These are phyloP conservation scores for Microctenopoma steveboyesi DNA, from an alignment of 2,797 vertebrate species.

Conservation along the genomic window DNA sequence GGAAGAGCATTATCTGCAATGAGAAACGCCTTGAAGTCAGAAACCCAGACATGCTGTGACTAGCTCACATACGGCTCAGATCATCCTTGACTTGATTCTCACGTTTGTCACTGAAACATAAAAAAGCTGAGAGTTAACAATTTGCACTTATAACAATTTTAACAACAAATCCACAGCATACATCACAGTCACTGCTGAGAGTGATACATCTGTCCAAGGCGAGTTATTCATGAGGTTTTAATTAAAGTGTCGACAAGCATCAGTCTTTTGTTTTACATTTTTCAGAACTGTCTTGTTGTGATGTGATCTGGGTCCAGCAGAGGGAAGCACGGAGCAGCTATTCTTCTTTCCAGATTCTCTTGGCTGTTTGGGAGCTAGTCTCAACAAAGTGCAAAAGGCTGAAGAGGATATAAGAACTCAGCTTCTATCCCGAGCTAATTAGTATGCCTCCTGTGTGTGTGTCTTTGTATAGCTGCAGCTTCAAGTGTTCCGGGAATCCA, in stretches of 20 bases:
- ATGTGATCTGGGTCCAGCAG: conserved; percentile 50
- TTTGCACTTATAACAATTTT: background rate
- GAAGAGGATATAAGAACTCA: conserved; percentile 19
- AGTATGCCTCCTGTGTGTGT: conserved; percentile 33
- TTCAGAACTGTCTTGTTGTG: background rate
- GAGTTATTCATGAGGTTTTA: no score
- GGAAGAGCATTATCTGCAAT: background rate
- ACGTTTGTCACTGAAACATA: background rate
- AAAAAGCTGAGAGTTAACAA: background rate
- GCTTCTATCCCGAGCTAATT: conserved; percentile 7
- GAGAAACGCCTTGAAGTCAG: background rate
- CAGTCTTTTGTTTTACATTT: no score
- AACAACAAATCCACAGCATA: background rate
- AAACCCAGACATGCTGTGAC: background rate
- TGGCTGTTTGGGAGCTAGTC: background rate
- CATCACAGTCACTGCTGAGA: background rate
- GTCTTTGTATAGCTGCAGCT: conserved; percentile 27
- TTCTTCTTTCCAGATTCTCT: background rate
- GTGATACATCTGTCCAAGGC: background rate
- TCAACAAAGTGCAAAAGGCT: background rate
- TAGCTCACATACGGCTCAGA: background rate
- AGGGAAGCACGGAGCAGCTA: conserved; percentile 33
- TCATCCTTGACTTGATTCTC: background rate
- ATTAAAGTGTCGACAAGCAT: no score
- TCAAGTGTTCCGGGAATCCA: conserved; percentile 73